Percentiles rank a stretch among this genome's conserved stretches.
These are phyloP conservation scores for Sapajus apella DNA, from an alignment of 2,113 vertebrate species.

Conservation along the genomic window DNA sequence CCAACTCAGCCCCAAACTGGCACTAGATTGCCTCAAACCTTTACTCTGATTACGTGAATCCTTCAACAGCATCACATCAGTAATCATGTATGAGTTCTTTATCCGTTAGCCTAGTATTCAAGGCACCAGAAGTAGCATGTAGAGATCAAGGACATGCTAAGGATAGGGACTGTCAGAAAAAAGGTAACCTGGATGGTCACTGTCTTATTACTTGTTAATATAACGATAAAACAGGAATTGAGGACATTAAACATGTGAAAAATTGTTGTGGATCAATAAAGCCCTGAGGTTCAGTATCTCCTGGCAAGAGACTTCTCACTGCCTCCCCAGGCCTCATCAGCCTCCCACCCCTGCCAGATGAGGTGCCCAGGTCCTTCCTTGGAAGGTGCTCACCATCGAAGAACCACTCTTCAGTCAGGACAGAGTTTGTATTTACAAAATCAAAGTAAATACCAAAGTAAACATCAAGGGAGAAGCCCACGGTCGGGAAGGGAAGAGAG, in stretches of 20 bases:
- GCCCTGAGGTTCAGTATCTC: background rate
- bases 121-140: background rate
- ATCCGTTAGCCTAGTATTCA: background rate
- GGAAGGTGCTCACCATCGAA: background rate
- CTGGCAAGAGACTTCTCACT: background rate
- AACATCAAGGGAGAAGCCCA: background rate
- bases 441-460: background rate
- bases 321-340: background rate
- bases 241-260: background rate
- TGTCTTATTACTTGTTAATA: background rate
- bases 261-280: background rate
- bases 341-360: background rate
- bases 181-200: background rate
- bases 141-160: background rate
- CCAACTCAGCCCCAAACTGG: background rate
- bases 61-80: background rate
- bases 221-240: background rate
- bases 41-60: background rate
- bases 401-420: background rate
- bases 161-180: background rate
- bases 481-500: background rate
- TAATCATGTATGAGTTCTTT: background rate
- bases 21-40: background rate
- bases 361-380: background rate
- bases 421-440: background rate